Evolutionary conservation across 2,888 invertebrate species (phyloP).

Genomic region (Nysson spinosus): DNA sequence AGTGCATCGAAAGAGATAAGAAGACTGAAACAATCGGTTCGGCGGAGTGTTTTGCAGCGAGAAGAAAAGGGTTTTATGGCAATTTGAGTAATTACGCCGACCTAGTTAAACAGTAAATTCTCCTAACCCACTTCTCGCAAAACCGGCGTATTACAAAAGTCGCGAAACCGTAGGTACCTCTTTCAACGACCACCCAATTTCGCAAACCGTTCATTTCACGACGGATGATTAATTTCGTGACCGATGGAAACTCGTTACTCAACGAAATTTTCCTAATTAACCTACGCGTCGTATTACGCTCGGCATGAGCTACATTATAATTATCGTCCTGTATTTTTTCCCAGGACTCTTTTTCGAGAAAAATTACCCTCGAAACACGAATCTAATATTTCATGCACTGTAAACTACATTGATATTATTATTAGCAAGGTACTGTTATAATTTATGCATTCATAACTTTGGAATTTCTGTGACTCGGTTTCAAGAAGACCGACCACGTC

Average conservation of each 20-base stretch:
- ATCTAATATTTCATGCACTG: constrained; percentile 27
- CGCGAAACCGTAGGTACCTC: constrained; percentile 4
- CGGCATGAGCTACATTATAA: too few species aligned
- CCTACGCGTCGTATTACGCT: not conserved
- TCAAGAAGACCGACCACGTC: too few species aligned
- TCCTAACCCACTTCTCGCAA: constrained; percentile 38
- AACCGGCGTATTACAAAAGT: constrained; percentile 34
- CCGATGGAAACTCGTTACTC: not conserved
- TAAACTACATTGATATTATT: constrained; percentile 19
- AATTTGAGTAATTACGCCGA: constrained; percentile 48
- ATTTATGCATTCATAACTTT: not conserved
- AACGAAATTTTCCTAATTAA: not conserved
- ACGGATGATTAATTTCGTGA: not conserved
- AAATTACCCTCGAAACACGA: constrained; percentile 5
- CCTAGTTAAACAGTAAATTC: constrained; percentile 38
- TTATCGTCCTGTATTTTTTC: too few species aligned
- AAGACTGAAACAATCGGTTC: not conserved
- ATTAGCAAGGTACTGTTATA: constrained; percentile 9
- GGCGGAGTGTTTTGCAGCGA: constrained; percentile 18
- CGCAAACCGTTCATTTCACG: not conserved
- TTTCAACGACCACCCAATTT: constrained; percentile 5
- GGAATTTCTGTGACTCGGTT: not conserved
- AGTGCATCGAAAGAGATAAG: not conserved
- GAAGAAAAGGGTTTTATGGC: constrained; percentile 37
- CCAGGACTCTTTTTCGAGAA: not conserved